phyloP scores from a whole-genome alignment of 2,797 vertebrate genomes.

The Uromys caudimaculatus region DNA sequence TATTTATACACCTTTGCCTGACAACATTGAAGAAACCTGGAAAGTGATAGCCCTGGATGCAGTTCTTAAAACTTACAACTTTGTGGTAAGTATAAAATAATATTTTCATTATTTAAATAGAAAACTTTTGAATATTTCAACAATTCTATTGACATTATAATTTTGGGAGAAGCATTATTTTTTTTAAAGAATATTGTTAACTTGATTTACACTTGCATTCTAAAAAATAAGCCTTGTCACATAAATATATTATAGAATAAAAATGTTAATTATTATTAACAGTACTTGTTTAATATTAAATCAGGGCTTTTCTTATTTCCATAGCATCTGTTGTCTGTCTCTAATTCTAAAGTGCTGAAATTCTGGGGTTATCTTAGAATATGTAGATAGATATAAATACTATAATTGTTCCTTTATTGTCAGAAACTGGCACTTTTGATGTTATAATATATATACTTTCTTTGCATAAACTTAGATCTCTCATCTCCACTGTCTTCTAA shows the following conservation, averaged over 20 bases:
- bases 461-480: not conserved
- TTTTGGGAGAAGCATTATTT: not conserved
- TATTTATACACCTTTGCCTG: conserved; percentile 30
- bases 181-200: conserved; percentile 5
- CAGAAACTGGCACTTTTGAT: not conserved
- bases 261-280: not conserved
- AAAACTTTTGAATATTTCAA: not conserved
- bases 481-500: not conserved
- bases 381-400: not conserved
- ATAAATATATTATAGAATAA: not conserved
- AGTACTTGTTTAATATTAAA: not conserved
- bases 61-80: not conserved
- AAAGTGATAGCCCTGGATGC: conserved; percentile 56
- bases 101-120: conserved; percentile 23
- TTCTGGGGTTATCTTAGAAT: conserved; percentile 15
- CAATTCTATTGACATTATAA: not conserved
- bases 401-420: not conserved
- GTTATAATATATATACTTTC: not conserved
- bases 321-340: not conserved
- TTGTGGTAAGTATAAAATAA: conserved; percentile 62
- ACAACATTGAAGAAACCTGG: conserved; percentile 72
- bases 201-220: conserved; percentile 19
- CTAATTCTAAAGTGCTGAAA: not conserved
- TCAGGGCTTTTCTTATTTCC: not conserved
- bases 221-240: not conserved